A percentile compares a stretch with the other conserved stretches of the same genome.
Conservation (phyloP, 2,888 invertebrate genomes). For the Melanophora roralis region DNA sequence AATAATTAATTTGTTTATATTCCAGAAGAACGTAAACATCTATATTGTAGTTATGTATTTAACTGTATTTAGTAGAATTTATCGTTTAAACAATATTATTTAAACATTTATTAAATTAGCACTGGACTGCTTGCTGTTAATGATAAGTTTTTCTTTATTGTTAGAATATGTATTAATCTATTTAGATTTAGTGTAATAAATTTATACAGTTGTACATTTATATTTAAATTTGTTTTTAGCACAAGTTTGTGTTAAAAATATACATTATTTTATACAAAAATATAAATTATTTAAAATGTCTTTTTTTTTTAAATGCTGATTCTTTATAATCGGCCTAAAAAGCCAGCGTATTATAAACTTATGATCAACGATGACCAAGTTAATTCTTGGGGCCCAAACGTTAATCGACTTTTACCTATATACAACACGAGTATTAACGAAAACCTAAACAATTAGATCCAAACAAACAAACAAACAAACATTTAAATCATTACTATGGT, state of each 20-base stretch:
- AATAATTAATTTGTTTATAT: conserved; percentile 29
- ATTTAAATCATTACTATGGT: no score
- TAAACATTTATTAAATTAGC: neutral
- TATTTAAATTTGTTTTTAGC: neutral
- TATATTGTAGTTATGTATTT: conserved; percentile 7
- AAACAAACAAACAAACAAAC: no score
- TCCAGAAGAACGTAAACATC: neutral
- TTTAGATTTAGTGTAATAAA: conserved; percentile 3
- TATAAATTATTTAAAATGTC: no score
- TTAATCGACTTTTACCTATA: no score
- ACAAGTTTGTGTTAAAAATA: neutral
- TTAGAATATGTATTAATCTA: neutral
- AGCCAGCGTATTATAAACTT: no score
- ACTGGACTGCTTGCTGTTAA: neutral
- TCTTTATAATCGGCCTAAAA: no score
- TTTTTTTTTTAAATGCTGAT: no score
- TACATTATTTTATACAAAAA: no score
- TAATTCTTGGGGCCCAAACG: no score
- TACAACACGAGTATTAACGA: no score
- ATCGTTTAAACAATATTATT: neutral
- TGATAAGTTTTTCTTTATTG: neutral
- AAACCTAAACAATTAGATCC: no score
- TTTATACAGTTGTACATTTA: neutral
- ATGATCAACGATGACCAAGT: no score
- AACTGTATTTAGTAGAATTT: conserved; percentile 9